Evolutionary conservation across 2,888 invertebrate genomes (phyloP), one percentile per base, ranked within the genome.

Genomic region (Andrena haemorrhoa): DNA sequence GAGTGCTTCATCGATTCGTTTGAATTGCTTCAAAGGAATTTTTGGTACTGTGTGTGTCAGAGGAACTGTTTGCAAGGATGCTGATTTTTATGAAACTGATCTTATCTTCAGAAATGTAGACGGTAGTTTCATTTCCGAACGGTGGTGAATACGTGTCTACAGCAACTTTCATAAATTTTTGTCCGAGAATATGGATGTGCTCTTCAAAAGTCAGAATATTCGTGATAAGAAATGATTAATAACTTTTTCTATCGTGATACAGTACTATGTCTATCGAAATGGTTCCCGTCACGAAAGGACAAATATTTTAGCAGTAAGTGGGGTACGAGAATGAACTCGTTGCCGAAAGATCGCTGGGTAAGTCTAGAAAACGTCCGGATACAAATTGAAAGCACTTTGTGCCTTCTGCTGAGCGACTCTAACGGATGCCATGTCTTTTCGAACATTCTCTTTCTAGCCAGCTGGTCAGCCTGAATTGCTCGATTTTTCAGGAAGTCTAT

Each of bases 301-400:
- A 29, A 75, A 63, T 31, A 56, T 58, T 65, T 33, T 7, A 8
- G 56, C 31, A 3, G 16, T 2, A 66, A 68, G 8, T 53, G 16
- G 65, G 49, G 31, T 8, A 56, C 8, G 56, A 8, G 26, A 76
- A 75, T n/a, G 31, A 31, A 53, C 26, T 49, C 10, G 61, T 33
- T 31, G 51, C 26, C 47, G 49, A 33, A 47, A 74, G 77, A 77
- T 63, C 71, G 60, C 60, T 20, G 68, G 71, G 53, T 41, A 69
- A 83, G 74, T 72, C 83, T 63, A 70, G 56, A 82, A 71, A 51
- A 68, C 69, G 76, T 49, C 65, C 31, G 72, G 86, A 84, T 87
- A 90, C 89, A 90, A 90, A 90, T 90, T 87, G 88, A 83, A 79
- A 78, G 79, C 79, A 86, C 70, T 90, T 89, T 83, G 79, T 83